Evolutionary conservation across 2,113 vertebrate genomes (phyloP).

Genomic region (Saccopteryx leptura): DNA sequence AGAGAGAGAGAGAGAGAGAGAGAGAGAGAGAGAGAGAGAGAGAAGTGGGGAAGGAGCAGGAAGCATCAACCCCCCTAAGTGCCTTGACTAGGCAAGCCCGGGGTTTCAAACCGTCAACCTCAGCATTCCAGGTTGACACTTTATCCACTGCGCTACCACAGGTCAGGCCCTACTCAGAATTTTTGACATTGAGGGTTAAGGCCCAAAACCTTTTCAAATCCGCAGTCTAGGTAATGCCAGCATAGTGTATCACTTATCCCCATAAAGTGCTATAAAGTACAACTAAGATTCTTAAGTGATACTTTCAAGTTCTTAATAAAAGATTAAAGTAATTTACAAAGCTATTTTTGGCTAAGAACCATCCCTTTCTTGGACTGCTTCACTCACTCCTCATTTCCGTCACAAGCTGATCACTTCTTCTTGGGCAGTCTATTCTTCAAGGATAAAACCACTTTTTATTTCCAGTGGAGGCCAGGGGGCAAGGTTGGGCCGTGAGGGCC

Average conservation of each 20-base stretch:
- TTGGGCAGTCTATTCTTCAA: conserved; percentile 7
- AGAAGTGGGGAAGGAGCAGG: no score
- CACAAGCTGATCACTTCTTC: background rate
- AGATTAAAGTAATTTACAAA: conserved; percentile 82
- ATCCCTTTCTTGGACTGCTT: conserved; percentile 64
- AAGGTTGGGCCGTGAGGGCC: background rate
- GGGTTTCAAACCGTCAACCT: no score
- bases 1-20: no score
- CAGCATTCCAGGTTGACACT: no score
- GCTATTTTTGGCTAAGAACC: conserved; percentile 70
- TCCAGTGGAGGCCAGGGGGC: background rate
- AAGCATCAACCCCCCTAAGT: no score
- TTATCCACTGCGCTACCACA: no score
- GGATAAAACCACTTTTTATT: background rate
- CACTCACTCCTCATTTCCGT: conserved; percentile 41
- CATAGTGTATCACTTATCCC: conserved; percentile 31
- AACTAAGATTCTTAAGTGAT: conserved; percentile 70
- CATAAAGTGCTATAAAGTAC: conserved; percentile 67
- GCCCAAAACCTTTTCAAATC: conserved; percentile 37
- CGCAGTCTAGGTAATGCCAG: conserved; percentile 58
- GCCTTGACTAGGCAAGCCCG: no score
- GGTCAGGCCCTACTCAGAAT: background rate
- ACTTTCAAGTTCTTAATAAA: conserved; percentile 77
- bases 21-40: no score
- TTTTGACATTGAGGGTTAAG: conserved; percentile 65